Evolutionary conservation across 2,797 vertebrate genomes (phyloP), one percentile per base, ranked within the genome.

Genomic region (Lacerta viridis): DNA sequence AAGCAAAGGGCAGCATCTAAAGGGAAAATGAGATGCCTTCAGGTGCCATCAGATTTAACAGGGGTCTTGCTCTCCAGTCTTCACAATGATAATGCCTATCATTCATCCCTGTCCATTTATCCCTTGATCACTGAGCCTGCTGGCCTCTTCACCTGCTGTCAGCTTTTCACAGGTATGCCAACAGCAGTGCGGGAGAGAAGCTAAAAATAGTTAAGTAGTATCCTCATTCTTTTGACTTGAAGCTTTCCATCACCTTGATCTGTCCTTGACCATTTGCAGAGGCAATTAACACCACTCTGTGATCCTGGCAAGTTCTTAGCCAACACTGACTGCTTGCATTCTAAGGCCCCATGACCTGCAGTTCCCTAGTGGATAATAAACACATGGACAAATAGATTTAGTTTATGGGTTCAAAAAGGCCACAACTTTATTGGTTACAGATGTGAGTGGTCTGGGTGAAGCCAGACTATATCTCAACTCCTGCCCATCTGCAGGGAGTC

Each of bases 11-110:
- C 39, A 33, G 61, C 11, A 27, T 69, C 27, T 27, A 72, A 75
- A 80, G 76, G 69, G 79, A 81, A 77, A 85, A 25, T 25, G 46
- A 78, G 78, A 85, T 64, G 18, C 59, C 13, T 18, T 77, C 72
- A 8, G 78, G 29, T 41, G 29, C 7, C n/a, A 55, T 71, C 66
- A 72, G 75, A 61, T 74, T 71, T 69, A 82, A 64, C 72, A n/a
- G 36, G 17, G 46, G 41, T 25, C 43, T 20, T 55, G 43, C 71
- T 85, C 59, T 68, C 46, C 43, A 75, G 46, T 78, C 59, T 43
- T 79, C 20, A 15, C 81, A 41, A 55, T 75, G 39, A 84, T 39
- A 41, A 41, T 66, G 59, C 43, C 27, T 64, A 69, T 89, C 59
- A 80, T 41, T 80, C 76, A 84, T 66, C 61, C 33, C 10, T 25